phyloP scores from a whole-genome alignment of 2,888 invertebrate genomes.

The Cheilosia grossa region DNA sequence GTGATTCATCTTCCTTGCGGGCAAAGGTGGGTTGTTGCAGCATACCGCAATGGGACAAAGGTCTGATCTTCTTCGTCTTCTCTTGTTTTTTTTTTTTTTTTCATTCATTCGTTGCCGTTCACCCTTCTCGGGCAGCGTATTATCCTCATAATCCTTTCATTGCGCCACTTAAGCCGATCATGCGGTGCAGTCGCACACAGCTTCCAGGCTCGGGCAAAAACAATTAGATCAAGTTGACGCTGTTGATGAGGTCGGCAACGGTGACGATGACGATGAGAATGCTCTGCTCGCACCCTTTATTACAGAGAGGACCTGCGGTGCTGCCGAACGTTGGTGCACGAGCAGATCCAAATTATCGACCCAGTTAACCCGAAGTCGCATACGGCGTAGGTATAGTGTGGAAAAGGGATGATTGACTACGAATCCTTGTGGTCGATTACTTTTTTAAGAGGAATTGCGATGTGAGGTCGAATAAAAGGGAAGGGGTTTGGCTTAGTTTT shows the following conservation, averaged over 20 bases:
- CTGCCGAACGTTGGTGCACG: constrained; percentile 46
- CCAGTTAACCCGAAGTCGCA: constrained; percentile 68
- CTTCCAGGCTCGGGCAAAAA: constrained; percentile 47
- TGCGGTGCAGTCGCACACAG: constrained; percentile 78
- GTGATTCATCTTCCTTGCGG: constrained; percentile 33
- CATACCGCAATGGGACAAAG: constrained; percentile 49
- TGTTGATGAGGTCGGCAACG: constrained; percentile 57
- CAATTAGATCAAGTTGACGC: constrained; percentile 70
- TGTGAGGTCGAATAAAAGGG: background rate
- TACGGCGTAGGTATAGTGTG: constrained; percentile 31
- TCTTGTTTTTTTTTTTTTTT: no score
- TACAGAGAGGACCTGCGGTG: constrained; percentile 40
- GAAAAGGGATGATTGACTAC: constrained; percentile 53
- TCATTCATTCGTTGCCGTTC: constrained; percentile 44
- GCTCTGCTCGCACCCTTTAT: constrained; percentile 50
- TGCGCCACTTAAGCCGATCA: constrained; percentile 83
- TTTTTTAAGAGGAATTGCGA: constrained; percentile 58
- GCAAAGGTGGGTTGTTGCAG: constrained; percentile 29
- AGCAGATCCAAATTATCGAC: constrained; percentile 71
- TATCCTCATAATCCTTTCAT: constrained; percentile 81
- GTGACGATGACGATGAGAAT: constrained; percentile 14
- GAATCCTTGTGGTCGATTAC: constrained; percentile 71
- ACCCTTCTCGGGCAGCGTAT: constrained; percentile 51
- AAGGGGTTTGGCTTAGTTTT: constrained; percentile 55
- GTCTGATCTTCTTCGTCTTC: constrained; percentile 17